These are phyloP conservation scores for Sicus ferrugineus DNA, from an alignment of 2,888 invertebrate species.

Conservation along the genomic window DNA sequence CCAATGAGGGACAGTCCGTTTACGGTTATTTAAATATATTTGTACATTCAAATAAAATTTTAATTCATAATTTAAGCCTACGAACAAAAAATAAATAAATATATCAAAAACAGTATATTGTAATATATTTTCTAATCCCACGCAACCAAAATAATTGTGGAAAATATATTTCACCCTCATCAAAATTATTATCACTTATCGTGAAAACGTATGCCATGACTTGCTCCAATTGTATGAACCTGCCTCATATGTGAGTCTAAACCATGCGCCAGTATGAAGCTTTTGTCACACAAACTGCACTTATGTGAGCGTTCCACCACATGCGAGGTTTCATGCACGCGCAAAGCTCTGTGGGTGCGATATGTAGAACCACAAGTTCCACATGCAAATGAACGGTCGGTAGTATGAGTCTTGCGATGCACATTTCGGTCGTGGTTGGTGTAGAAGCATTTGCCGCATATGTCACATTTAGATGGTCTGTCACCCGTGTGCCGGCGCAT, in stretches of 20 bases:
- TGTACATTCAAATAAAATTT: too few species aligned
- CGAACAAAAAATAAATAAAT: too few species aligned
- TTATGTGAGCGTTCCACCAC: constrained; percentile 53
- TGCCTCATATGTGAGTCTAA: constrained; percentile 55
- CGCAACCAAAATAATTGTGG: too few species aligned
- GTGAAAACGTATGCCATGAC: too few species aligned
- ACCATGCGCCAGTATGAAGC: constrained; percentile 58
- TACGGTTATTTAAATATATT: too few species aligned
- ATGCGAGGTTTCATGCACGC: constrained; percentile 58
- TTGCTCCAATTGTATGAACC: not conserved
- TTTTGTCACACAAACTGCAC: constrained; percentile 56
- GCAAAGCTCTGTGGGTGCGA: constrained; percentile 58
- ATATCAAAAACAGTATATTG: too few species aligned
- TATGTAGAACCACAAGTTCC: constrained; percentile 55
- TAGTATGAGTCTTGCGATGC: constrained; percentile 6
- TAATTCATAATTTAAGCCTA: too few species aligned
- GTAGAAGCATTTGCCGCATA: constrained; percentile 24
- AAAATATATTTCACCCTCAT: too few species aligned
- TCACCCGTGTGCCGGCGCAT: constrained; percentile 46
- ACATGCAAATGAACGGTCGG: constrained; percentile 36
- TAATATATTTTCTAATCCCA: too few species aligned
- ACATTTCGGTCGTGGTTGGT: constrained; percentile 10
- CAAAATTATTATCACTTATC: too few species aligned
- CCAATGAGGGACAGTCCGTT: too few species aligned
- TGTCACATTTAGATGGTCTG: constrained; percentile 19